Conservation (phyloP, 2,888 invertebrate species). For the Melanostoma scalare region DNA sequence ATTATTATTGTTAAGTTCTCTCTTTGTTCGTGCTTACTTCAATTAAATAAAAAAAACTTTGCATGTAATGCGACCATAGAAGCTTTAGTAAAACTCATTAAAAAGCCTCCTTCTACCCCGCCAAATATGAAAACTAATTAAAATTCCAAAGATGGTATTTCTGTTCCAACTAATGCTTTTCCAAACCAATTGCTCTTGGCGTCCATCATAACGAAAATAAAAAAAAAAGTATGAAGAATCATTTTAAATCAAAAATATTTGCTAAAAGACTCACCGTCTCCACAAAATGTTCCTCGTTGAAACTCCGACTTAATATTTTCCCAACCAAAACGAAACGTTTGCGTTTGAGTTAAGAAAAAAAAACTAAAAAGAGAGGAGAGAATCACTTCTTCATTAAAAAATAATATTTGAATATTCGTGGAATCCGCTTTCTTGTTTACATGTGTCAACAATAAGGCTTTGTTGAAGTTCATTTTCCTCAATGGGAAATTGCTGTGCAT, state of each 20-base stretch:
- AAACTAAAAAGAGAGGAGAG: not conserved
- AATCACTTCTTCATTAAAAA: slow-evolving; percentile 48
- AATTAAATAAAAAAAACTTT: too few relatives aligned
- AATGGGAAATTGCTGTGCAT: slow-evolving; percentile 18
- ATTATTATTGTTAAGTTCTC: too few relatives aligned
- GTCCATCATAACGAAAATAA: too few relatives aligned
- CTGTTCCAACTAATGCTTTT: too few relatives aligned
- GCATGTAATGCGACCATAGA: too few relatives aligned
- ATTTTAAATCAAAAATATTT: not conserved
- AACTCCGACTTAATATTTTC: not conserved
- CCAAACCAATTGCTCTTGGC: too few relatives aligned
- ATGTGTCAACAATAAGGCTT: slow-evolving; percentile 49
- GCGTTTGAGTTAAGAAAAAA: slow-evolving; percentile 18
- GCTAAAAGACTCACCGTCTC: not conserved
- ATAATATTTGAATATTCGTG: slow-evolving; percentile 51
- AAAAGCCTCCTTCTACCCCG: too few relatives aligned
- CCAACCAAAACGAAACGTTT: slow-evolving; percentile 30
- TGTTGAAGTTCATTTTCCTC: slow-evolving; percentile 38
- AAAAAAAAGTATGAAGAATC: too few relatives aligned
- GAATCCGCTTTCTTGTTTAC: slow-evolving; percentile 17
- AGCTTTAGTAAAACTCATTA: too few relatives aligned
- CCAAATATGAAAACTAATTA: too few relatives aligned
- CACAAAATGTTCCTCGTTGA: not conserved
- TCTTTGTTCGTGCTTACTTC: too few relatives aligned
- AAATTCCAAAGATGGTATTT: too few relatives aligned